Percentiles rank a stretch among this genome's conserved stretches.
phyloP scores from a whole-genome alignment of 2,888 invertebrate genomes.

The Lasioglossum vierecki region DNA sequence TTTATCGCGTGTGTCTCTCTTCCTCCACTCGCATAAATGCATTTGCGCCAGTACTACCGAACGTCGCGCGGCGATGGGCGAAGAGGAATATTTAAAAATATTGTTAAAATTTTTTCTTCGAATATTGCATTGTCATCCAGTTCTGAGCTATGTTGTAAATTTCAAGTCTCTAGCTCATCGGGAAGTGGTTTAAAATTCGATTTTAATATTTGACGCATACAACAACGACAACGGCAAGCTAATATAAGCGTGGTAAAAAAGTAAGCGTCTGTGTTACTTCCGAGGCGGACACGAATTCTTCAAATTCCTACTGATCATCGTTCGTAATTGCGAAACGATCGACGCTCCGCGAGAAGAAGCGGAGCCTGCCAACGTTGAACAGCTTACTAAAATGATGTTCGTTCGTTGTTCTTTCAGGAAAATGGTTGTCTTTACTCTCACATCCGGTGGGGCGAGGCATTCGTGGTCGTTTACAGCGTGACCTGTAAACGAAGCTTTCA shows the following conservation, averaged over 20 bases:
- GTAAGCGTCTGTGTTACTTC: too few relatives aligned
- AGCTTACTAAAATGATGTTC: background rate
- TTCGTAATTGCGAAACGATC: background rate
- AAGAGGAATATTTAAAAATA: too few relatives aligned
- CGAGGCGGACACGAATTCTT: too few relatives aligned
- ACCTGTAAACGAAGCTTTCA: slow-evolving; percentile 91
- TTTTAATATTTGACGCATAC: too few relatives aligned
- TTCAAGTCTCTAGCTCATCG: too few relatives aligned
- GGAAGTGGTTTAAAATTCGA: too few relatives aligned
- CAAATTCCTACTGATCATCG: background rate
- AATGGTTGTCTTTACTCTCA: slow-evolving; percentile 91
- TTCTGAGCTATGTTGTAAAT: too few relatives aligned
- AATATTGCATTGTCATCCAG: too few relatives aligned
- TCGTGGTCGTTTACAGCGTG: slow-evolving; percentile 92
- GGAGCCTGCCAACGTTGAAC: background rate
- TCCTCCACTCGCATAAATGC: background rate
- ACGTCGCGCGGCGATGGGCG: too few relatives aligned
- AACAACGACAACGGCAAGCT: too few relatives aligned
- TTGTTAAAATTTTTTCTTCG: too few relatives aligned
- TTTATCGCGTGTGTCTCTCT: background rate
- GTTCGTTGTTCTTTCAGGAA: slow-evolving; percentile 85
- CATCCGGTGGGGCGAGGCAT: slow-evolving; percentile 93
- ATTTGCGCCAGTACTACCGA: background rate
- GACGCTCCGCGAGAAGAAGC: background rate
- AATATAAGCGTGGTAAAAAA: too few relatives aligned